Base-by-base conservation (phyloP, 1,140 invertebrate species). In the Meloidogyne hapla region DNA sequence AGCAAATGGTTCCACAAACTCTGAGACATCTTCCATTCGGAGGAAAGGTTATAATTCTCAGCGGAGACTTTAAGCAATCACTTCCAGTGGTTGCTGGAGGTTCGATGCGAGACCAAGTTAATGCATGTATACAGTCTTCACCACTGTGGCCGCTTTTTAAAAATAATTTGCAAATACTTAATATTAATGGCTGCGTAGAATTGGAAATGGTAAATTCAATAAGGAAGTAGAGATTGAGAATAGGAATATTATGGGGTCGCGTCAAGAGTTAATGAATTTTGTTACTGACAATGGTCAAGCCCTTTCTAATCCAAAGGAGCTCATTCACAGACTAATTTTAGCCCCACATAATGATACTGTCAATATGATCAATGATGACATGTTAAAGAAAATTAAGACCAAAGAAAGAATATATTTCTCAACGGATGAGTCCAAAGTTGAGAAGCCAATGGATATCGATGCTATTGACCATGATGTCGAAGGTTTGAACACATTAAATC, bases 11-110 rank as follows among this genome's bases (percentile, higher is more conserved):
- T 12, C 1, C 2, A 2, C 26, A 5, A 68, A 1, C 4, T 8
- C 4, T 63, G 25, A 68, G 18, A 68, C 66, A 38, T 68, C 40
- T 68, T 26, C 66, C 40, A 26, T 68, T 68, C 40, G 66, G 66
- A 5, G 66, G 66, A 2, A 68, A 68, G 40, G 66, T 68, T 28
- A 38, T 68, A 0, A 26, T 68, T 38, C 40, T 68, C 25, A 28
- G 25, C 40, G 66, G 66, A 38, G 66, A 68, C 66, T 68, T 26
- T 12, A 68, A 68, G 66, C 66, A 68, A 68, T 68, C 40, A 38
- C 66, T 68, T 68, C 66, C 66, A 1, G 66, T 68, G 25, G 25
- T 68, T 68, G 25, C 66, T 26, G 66, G 66, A 28, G 40, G 40
- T 26, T 5, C 6, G 6, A 68, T 68, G 40, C 40, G 26, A 26